Evolutionary conservation across 2,888 invertebrate species (phyloP).

Genomic region (Phortica okadai): DNA sequence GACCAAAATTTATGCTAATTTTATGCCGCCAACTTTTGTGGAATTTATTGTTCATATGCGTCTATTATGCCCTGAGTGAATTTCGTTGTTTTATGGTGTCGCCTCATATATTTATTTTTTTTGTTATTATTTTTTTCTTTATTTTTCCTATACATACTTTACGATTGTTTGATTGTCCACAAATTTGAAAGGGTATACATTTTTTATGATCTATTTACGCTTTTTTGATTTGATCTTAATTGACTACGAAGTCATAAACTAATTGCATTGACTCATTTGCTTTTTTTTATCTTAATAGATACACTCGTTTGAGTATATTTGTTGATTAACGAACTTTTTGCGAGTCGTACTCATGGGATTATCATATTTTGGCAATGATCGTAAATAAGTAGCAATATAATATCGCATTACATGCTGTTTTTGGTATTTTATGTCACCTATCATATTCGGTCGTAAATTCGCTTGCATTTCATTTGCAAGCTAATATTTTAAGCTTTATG

Average conservation of each 20-base stretch:
- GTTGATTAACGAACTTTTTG: too few species aligned
- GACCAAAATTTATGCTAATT: conserved; percentile 39
- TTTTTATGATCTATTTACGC: not conserved
- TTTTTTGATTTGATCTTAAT: not conserved
- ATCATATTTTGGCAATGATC: not conserved
- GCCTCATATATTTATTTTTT: too few species aligned
- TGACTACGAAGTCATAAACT: too few species aligned
- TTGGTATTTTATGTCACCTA: not conserved
- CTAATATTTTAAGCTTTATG: conserved; percentile 24
- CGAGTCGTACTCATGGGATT: too few species aligned
- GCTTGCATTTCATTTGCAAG: conserved; percentile 10
- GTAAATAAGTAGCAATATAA: conserved; percentile 11
- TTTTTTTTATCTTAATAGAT: too few species aligned
- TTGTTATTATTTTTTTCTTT: not conserved
- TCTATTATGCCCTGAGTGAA: too few species aligned
- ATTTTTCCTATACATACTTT: conserved; percentile 23
- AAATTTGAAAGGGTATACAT: not conserved
- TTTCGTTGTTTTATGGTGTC: too few species aligned
- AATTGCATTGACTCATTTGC: too few species aligned
- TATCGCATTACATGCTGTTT: conserved; percentile 11
- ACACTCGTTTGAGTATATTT: too few species aligned
- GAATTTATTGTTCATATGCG: not conserved
- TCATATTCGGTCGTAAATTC: conserved; percentile 20
- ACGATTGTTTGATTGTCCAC: not conserved
- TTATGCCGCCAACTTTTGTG: conserved; percentile 35